Evolutionary conservation across 2,797 vertebrate species (phyloP), one percentile per base, ranked within the genome.

Genomic region (Melanotaenia pygmaea): DNA sequence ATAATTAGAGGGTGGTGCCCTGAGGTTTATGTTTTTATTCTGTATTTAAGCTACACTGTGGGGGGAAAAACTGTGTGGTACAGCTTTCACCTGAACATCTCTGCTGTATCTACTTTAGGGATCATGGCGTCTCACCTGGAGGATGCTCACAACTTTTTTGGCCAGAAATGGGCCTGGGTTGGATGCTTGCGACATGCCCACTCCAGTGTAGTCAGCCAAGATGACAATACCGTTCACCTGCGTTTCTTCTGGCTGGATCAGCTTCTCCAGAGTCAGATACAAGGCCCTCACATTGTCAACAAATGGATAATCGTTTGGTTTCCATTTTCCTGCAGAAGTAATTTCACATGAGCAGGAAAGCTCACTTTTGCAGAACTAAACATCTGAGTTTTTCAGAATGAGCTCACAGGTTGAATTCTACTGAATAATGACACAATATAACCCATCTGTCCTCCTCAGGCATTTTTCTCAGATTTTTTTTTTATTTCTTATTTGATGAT

Each of bases 201-300:
- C 97, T 74, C 97, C 98, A 24, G 94, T 97, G 95, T 99, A 99
- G 93, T 99, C 98, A 20, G 97, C 97, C 60, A 99, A 93, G 81
- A 99, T 98, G 77, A 99, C 97, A 66, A 99, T 96, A 57, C 98
- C 98, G 67, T 99, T 99, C 87, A 99, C 98, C 86, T 99, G 98
- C 5, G 97, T 97, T 87, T 99, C 97, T 92, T 99, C 98, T 0
- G 98, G 95, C 90, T 99, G 97, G 88, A 99, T 97, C 89, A 99
- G 95, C 91, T 99, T 99, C 94, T 99, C 98, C 90, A 99, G 92
- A 0, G 97, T 99, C 93, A 99, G 92, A 88, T 99, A 99, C 82
- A 99, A 94, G 80, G 97, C 98, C 76, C 98, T 95, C 82, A 99
- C 96, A 64, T 98, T 99, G 90, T 99, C 98, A 0, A 98, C 97